Evolutionary conservation across 2,797 vertebrate species (phyloP).

Genomic region (Sitta carolinensis): DNA sequence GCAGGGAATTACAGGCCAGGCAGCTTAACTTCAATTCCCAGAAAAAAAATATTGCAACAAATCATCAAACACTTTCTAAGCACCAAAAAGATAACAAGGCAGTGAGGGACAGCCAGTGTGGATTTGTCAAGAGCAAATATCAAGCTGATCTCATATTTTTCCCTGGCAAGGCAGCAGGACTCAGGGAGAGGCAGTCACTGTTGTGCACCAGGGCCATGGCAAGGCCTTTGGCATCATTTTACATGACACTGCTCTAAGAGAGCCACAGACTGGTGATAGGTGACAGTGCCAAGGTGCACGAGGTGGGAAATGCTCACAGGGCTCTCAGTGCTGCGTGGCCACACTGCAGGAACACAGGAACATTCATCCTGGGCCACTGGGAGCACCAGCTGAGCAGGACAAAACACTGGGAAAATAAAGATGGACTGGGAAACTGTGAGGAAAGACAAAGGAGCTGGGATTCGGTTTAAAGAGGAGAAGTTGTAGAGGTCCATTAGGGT

Average conservation of each 20-base stretch:
- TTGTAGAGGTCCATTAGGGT: background rate
- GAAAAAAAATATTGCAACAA: constrained; percentile 31
- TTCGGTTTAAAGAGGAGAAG: background rate
- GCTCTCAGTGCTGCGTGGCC: background rate
- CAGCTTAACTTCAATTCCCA: constrained; percentile 39
- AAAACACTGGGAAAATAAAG: background rate
- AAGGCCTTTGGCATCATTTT: background rate
- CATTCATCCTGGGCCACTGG: background rate
- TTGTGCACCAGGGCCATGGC: rapidly evolving
- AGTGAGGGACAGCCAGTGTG: background rate
- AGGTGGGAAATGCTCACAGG: background rate
- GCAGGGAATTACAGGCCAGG: constrained; percentile 12
- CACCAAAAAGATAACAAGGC: background rate
- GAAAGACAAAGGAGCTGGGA: background rate
- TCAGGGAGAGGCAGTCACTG: background rate
- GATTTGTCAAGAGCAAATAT: background rate
- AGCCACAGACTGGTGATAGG: background rate
- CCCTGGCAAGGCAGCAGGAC: background rate
- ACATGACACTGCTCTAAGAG: background rate
- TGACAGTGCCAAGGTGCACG: rapidly evolving
- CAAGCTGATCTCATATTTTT: background rate
- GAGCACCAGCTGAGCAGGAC: rapidly evolving
- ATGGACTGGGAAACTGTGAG: background rate
- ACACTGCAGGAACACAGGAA: background rate
- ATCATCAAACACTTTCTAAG: constrained; percentile 2